Evolutionary conservation across 92 coral and sea anemone species (phyloP), one percentile per base, ranked within the genome.

Genomic region (Siderastrea radians): DNA sequence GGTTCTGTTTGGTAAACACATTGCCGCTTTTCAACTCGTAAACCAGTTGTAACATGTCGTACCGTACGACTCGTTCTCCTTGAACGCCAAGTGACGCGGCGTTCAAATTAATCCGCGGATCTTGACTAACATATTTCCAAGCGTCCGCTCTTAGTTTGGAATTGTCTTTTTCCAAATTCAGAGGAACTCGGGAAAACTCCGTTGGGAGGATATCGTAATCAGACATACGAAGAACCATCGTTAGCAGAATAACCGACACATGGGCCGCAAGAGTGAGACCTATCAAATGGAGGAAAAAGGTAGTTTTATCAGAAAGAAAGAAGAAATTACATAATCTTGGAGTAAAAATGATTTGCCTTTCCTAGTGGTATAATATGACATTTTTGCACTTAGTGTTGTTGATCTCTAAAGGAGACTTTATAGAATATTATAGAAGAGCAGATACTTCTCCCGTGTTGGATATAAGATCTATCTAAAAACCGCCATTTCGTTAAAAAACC

Each of bases 71-170:
- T 63, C 90, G 71, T 49, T 84, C 85, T 11, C 84, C 61, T 66
- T 90, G 89, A 13, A 76, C 92, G 11, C 88, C 87, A 0, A 92
- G 90, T 50, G 82, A 59, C 38, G 72, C 76, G 4, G 87, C 88
- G 57, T 77, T 92, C 78, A 94, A 84, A 9, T 85, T 92, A 9
- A 84, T 63, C 19, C 88, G 85, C 48, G 90, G 67, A 51, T 92
- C 97, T 79, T 80, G 62, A 62, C 83, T 90, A 26, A 72, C 97
- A 65, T 74, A 88, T 55, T 88, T 85, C 95, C 95, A 94, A 16
- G 97, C 97, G 43, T 91, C 97, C 17, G 87, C 88, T 38, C 87
- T 94, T 1, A 94, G 90, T 59, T 91, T 94, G 43, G 94, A 78
- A 12, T 89, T 88, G 53, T 92, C 95, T 2, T 80, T 60, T 26